These are phyloP conservation scores for Sebastes matsubarae DNA, from an alignment of 2,797 vertebrate genomes.

Conservation along the genomic window DNA sequence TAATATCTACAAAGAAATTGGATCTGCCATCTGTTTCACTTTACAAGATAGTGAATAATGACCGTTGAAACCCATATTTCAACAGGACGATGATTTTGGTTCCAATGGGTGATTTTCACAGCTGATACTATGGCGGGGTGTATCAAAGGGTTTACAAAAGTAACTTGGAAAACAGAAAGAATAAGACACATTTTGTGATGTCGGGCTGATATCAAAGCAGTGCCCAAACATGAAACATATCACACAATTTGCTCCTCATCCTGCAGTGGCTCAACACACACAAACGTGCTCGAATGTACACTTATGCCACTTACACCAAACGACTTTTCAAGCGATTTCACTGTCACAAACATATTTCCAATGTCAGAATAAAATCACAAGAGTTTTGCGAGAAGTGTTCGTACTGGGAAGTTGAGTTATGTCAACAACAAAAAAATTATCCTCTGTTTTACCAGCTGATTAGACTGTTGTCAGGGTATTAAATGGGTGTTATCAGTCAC, in stretches of 20 bases:
- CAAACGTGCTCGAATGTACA: not conserved
- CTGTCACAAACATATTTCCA: too few relatives aligned
- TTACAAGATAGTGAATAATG: slow-evolving; percentile 61
- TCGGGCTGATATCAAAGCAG: slow-evolving; percentile 42
- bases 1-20: slow-evolving; percentile 72
- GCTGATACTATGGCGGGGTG: slow-evolving; percentile 10
- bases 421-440: too few relatives aligned
- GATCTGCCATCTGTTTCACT: slow-evolving; percentile 70
- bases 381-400: too few relatives aligned
- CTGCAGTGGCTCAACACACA: slow-evolving; percentile 5
- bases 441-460: too few relatives aligned
- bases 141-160: slow-evolving; percentile 50
- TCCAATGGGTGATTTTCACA: slow-evolving; percentile 11
- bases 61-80: slow-evolving; percentile 51
- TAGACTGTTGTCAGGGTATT: too few relatives aligned
- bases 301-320: not conserved
- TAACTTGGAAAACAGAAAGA: slow-evolving; percentile 14
- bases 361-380: too few relatives aligned
- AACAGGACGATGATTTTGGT: slow-evolving; percentile 33
- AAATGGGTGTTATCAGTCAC: too few relatives aligned
- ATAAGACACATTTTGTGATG: slow-evolving; percentile 16
- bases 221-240: slow-evolving; percentile 41
- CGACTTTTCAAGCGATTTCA: too few relatives aligned
- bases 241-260: slow-evolving; percentile 17
- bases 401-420: too few relatives aligned